A percentile compares a stretch with the other conserved stretches of the same genome.
These are phyloP conservation scores for Drosophila infuscata DNA, from an alignment of 2,888 invertebrate species.

Conservation along the genomic window DNA sequence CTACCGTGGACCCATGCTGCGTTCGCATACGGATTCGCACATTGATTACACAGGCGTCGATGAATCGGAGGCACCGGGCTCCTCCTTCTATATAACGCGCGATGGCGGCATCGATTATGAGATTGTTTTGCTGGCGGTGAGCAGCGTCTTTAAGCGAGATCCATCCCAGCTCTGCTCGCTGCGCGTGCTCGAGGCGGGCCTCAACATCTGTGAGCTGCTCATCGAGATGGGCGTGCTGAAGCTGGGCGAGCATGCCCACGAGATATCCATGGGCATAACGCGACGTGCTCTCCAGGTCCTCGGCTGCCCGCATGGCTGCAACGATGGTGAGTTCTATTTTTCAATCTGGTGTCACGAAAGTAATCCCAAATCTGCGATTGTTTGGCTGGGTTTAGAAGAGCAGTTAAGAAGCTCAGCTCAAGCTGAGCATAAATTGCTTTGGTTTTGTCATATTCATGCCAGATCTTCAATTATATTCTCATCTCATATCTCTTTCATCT, in stretches of 20 bases:
- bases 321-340: conserved; percentile 87
- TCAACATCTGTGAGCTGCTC: conserved; percentile 96
- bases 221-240: conserved; percentile 94
- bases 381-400: neutral
- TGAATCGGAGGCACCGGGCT: conserved; percentile 94
- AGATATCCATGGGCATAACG: conserved; percentile 85
- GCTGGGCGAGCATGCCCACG: conserved; percentile 85
- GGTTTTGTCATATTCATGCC: neutral
- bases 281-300: conserved; percentile 90
- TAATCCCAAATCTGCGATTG: neutral
- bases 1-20: conserved; percentile 88
- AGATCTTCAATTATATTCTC: neutral
- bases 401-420: no score
- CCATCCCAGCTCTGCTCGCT: conserved; percentile 91
- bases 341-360: neutral
- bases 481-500: neutral
- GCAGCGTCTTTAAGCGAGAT: conserved; percentile 94
- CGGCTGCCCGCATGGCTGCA: conserved; percentile 98
- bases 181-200: conserved; percentile 95
- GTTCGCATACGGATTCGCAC: conserved; percentile 96
- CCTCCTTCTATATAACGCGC: conserved; percentile 95
- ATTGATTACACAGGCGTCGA: conserved; percentile 95
- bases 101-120: conserved; percentile 97
- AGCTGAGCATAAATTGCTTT: no score
- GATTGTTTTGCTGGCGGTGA: conserved; percentile 94